A percentile compares a stretch with the other conserved stretches of the same genome.
These are phyloP conservation scores for Gymnoscopelus braueri DNA, from an alignment of 2,797 vertebrate genomes.

Conservation along the genomic window DNA sequence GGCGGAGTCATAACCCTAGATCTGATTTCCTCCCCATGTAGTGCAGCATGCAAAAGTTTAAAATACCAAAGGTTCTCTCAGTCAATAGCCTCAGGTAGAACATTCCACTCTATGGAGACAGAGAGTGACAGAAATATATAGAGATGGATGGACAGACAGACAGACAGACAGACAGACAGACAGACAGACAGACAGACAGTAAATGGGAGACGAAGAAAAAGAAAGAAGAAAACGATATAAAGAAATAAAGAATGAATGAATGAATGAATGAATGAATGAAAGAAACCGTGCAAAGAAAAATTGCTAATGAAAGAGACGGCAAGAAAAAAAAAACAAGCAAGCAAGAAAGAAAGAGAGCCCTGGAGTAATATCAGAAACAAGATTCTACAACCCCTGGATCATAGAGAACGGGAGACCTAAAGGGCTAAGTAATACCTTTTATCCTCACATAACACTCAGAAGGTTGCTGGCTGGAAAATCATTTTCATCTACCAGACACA, in stretches of 20 bases:
- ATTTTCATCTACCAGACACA: constrained; percentile 1
- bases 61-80: constrained; percentile 61
- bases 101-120: constrained; percentile 34
- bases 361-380: not conserved
- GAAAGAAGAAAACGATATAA: not conserved
- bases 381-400: not conserved
- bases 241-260: not conserved
- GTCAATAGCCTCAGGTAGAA: constrained; percentile 61
- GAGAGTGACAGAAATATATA: constrained; percentile 1
- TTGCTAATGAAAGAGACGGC: not conserved
- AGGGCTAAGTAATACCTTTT: not conserved
- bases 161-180: constrained; percentile 13
- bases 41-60: constrained; percentile 62
- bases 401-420: not conserved
- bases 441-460: not conserved
- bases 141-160: constrained; percentile 13
- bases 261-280: not conserved
- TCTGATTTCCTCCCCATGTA: constrained; percentile 60
- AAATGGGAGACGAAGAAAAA: not conserved
- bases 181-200: not conserved
- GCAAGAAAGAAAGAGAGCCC: not conserved
- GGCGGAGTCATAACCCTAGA: constrained; percentile 59
- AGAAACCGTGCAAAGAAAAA: too few relatives aligned
- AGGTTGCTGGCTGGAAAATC: constrained; percentile 3
- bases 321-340: not conserved